Base-by-base conservation (phyloP, 2,113 vertebrate genomes). In the Ceyx cyanopectus region DNA sequence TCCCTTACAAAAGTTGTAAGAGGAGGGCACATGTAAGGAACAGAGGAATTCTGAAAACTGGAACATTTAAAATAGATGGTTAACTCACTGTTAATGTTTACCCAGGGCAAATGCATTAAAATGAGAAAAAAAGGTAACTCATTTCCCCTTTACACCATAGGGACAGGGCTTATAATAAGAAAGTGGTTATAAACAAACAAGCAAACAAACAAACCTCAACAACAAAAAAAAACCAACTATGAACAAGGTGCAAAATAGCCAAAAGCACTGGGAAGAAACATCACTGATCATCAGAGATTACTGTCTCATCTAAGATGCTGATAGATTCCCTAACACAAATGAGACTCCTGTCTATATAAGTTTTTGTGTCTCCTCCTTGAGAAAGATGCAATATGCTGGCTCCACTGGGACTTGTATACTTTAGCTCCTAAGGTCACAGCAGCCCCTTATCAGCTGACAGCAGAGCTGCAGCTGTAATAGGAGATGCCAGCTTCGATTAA, bases 401-500 rank as follows among this genome's bases (percentile, higher is more conserved):
- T 94, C 85, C 40, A 43, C 83, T 93, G 94, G 95, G 60, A 77
- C 74, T 89, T 83, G 48, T 87, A 37, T 92, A 63, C 46, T 96
- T 94, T 79, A 83, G 75, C 75, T 90, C 66, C 73, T 91, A 97
- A 97, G 96, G 91, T 97, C 95, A 96, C 40, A 58, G 45, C 14
- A 93, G 72, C 46, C 32, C 56, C 40, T 94, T 95, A 97, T 94
- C 92, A 94, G 95, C 81, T 46, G 95, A 87, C 81, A 92, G 79
- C 85, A 97, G 93, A 95, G 24, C 72, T 92, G 93, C 84, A 93
- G 69, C 67, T 92, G 65, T 93, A 97, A 92, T 77, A 97, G 57
- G 68, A 97, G 88, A 96, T 96, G 94, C 82, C 95, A 96, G 91
- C 93, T 94, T 90, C 97, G 96, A 97, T 97, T 97, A 98, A 96